Percentiles rank a stretch among this genome's conserved stretches.
These are phyloP conservation scores for Orius insidiosus DNA, from an alignment of 1,140 invertebrate genomes.

Conservation along the genomic window DNA sequence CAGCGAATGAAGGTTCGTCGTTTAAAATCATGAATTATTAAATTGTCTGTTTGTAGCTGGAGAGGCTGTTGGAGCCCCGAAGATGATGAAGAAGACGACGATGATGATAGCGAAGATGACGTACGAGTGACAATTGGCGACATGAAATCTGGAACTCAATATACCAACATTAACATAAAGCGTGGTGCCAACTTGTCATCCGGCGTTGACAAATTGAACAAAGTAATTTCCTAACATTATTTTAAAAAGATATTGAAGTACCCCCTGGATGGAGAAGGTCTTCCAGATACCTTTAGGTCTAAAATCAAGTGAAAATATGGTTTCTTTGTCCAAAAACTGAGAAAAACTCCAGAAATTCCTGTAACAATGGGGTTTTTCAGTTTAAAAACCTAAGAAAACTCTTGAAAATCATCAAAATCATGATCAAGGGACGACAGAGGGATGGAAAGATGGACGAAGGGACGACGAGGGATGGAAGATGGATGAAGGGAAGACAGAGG, in stretches of 20 bases:
- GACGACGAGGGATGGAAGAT: no score
- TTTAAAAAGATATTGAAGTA: background rate
- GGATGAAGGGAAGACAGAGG: no score
- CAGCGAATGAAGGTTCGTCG: no score
- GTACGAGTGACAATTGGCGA: constrained; percentile 72
- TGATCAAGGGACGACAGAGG: no score
- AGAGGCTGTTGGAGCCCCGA: constrained; percentile 18
- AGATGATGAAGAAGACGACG: constrained; percentile 44
- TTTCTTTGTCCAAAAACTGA: background rate
- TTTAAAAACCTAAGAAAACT: no score
- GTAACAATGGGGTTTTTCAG: no score
- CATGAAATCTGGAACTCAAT: constrained; percentile 52
- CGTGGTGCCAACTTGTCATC: constrained; percentile 35
- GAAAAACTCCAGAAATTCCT: background rate
- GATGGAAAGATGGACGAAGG: no score
- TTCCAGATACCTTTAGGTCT: background rate
- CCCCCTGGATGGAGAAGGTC: background rate
- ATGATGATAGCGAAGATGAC: constrained; percentile 58
- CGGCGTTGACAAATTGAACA: constrained; percentile 27
- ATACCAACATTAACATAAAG: constrained; percentile 44
- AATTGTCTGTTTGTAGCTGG: no score
- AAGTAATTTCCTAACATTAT: background rate
- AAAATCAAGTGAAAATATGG: no score
- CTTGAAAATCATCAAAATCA: no score
- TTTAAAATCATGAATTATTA: no score